Evolutionary conservation across 2,797 vertebrate genomes (phyloP).

Genomic region (Galagoides demidoff): DNA sequence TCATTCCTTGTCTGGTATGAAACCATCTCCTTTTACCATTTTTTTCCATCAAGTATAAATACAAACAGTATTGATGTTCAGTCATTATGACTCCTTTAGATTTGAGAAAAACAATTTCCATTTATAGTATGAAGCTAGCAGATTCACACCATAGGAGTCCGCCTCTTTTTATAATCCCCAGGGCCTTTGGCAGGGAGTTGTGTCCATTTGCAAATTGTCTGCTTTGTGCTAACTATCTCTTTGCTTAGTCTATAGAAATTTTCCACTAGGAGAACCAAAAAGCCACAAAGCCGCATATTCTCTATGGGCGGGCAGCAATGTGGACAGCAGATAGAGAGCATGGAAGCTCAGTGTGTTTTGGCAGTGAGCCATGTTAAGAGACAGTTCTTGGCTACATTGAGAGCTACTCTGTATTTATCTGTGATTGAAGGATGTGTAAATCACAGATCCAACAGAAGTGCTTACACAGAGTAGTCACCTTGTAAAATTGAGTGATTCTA

Average conservation of each 20-base stretch:
- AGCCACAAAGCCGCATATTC: neutral
- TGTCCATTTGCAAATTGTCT: neutral
- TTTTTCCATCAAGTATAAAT: conserved; percentile 48
- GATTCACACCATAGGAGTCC: conserved; percentile 35
- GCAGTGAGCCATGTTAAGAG: neutral
- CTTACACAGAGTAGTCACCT: conserved; percentile 60
- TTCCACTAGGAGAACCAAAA: conserved; percentile 40
- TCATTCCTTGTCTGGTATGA: conserved; percentile 14
- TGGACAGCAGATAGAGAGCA: conserved; percentile 43
- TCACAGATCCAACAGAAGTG: conserved; percentile 23
- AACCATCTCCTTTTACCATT: conserved; percentile 45
- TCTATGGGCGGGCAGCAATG: neutral
- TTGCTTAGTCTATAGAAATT: conserved; percentile 38
- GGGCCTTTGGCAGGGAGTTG: neutral
- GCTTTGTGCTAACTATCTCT: neutral
- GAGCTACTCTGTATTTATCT: conserved; percentile 60
- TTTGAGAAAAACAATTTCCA: conserved; percentile 69
- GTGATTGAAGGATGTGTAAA: conserved; percentile 69
- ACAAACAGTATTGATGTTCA: conserved; percentile 14
- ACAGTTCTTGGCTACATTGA: conserved; percentile 38
- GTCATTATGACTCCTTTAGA: neutral
- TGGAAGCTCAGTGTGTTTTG: conserved; percentile 14
- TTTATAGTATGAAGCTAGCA: conserved; percentile 32
- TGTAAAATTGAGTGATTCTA: conserved; percentile 64
- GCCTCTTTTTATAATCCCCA: neutral